phyloP scores from a whole-genome alignment of 2,113 vertebrate species.

The Cichladusa arquata region DNA sequence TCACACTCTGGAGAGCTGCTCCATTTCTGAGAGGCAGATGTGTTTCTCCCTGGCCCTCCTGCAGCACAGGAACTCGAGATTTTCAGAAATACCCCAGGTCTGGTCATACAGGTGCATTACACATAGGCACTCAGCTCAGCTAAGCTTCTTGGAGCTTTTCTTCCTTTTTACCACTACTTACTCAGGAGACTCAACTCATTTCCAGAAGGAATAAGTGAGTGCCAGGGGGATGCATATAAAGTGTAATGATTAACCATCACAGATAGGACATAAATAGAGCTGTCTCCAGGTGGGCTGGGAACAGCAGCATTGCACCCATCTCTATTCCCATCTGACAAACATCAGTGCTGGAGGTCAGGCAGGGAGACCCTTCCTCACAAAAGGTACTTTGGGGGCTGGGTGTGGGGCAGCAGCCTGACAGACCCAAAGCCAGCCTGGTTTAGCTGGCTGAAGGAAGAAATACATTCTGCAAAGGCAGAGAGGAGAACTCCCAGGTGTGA shows the following conservation, averaged over 20 bases:
- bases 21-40: neutral
- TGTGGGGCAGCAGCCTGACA: neutral
- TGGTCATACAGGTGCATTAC: neutral
- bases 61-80: rapidly evolving
- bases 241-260: neutral
- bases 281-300: neutral
- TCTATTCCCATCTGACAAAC: neutral
- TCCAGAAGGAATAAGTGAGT: neutral
- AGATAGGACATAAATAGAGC: neutral
- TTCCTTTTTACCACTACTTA: neutral
- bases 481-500: neutral
- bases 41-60: neutral
- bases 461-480: neutral
- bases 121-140: neutral
- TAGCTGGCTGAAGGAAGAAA: neutral
- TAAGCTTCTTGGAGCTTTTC: neutral
- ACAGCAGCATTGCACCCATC: neutral
- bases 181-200: neutral
- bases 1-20: neutral
- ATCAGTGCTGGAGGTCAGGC: neutral
- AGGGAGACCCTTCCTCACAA: neutral
- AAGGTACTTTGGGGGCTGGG: neutral
- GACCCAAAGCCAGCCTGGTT: neutral
- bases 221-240: neutral
- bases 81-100: neutral